Evolutionary conservation across 2,113 vertebrate genomes (phyloP).

Genomic region (Eidolon helvum): DNA sequence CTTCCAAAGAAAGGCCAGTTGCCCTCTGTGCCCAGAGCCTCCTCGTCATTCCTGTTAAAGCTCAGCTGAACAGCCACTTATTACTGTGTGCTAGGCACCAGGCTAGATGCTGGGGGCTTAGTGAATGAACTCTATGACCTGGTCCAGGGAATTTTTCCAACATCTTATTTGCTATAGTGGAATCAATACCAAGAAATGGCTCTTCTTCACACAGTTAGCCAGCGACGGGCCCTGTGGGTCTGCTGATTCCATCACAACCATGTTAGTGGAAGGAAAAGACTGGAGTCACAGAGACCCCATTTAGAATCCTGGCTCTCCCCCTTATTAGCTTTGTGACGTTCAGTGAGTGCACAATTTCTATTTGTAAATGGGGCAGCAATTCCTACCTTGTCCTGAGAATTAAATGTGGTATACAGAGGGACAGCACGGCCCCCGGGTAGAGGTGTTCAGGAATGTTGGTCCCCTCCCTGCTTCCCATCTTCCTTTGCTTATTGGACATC

Average conservation of each 20-base stretch:
- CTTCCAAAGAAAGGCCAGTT: background rate
- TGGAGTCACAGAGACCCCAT: background rate
- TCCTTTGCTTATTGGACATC: background rate
- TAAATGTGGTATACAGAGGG: background rate
- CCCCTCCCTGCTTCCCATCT: background rate
- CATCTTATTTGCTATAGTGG: background rate
- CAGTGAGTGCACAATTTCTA: background rate
- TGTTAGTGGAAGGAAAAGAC: background rate
- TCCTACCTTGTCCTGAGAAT: background rate
- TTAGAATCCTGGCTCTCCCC: background rate
- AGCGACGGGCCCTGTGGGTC: background rate
- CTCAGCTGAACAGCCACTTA: background rate
- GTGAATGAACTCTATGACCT: background rate
- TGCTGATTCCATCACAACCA: background rate
- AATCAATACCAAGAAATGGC: background rate
- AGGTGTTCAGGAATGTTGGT: background rate
- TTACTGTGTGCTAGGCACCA: background rate
- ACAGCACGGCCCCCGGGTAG: background rate
- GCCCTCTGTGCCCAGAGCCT: background rate
- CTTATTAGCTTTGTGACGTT: background rate
- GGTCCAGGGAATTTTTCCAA: background rate
- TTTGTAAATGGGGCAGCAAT: background rate
- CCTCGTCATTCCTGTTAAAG: background rate
- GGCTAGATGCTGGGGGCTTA: background rate
- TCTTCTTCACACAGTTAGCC: background rate